Base-by-base conservation (phyloP, 2,797 vertebrate species). In the Scolopax bukidnonensis region DNA sequence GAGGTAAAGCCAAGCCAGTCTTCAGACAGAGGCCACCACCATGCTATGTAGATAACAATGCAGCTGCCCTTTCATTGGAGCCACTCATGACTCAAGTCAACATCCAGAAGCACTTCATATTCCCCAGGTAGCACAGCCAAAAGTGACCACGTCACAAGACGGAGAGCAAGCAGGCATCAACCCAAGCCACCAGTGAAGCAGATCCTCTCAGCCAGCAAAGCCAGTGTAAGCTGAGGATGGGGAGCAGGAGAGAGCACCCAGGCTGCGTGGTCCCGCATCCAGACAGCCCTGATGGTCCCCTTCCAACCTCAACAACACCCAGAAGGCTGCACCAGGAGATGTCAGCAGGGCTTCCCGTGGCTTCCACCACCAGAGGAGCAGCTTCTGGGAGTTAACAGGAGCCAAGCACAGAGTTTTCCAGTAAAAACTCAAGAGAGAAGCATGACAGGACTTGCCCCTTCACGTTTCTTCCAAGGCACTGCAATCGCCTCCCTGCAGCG, bases 201-300 rank as follows among this genome's bases (percentile, higher is more conserved):
- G 50, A 73, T 45, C 7, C 38, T 51, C 23, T 36, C 41, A 38
- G 50, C 6, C 68, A 79, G 48, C 40, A 48, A 63, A 87, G 65
- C n/a, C 74, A 40, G 16, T 15, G 40, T 25, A 17, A 91, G 61
- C 53, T 2, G 3, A 82, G n/a, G 50, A 24, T 4, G 2, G 7
- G 28, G 33, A 90, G 12, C 3, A 0, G 51, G 36, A 57, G 8
- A 76, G 50, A n/a, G 21, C 8, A 0, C 3, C 4, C 3, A 1
- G 12, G 45, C 32, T 12, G 33, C 1, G 5, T 61, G 69, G 47
- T 15, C 25, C 51, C 30, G 33, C 32, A 71, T 15, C 18, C 74
- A 68, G 51, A 40, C 47, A 90, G 61, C n/a, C 43, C 69, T 41
- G 51, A 11, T 1, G 28, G 41, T 53, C 18, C 60, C 17, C 27